Conservation (phyloP, 2,113 vertebrate genomes). For the Phrynosoma blainvillii region DNA sequence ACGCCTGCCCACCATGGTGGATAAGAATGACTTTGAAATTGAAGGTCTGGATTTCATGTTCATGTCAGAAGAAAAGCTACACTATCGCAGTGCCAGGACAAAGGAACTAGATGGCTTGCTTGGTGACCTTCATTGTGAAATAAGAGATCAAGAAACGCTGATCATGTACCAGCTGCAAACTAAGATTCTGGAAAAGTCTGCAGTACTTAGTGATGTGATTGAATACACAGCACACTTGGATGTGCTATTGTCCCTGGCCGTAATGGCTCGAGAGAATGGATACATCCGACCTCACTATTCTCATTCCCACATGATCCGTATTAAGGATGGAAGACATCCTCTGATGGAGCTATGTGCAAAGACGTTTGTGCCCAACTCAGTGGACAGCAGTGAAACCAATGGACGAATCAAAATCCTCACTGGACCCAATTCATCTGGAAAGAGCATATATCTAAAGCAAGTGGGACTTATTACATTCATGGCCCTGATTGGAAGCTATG, state of each 20-base stretch:
- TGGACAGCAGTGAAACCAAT: conserved; percentile 77
- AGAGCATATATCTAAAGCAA: conserved; percentile 96
- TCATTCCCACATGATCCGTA: conserved; percentile 61
- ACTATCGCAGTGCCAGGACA: conserved; percentile 91
- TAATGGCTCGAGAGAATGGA: conserved; percentile 87
- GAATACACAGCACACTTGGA: conserved; percentile 91
- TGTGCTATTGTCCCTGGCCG: conserved; percentile 89
- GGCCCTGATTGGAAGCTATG: conserved; percentile 93
- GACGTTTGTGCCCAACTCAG: conserved; percentile 92
- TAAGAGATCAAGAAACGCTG: conserved; percentile 91
- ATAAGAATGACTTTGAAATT: conserved; percentile 90
- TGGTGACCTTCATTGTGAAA: conserved; percentile 93
- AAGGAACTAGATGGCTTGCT: conserved; percentile 90
- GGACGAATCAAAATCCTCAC: conserved; percentile 91
- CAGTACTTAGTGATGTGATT: conserved; percentile 83
- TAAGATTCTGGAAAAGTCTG: conserved; percentile 83
- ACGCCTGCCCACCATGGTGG: conserved; percentile 87
- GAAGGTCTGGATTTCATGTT: conserved; percentile 96
- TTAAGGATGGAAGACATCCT: conserved; percentile 86
- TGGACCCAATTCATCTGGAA: conserved; percentile 96
- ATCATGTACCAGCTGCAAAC: conserved; percentile 92
- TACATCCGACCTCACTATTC: conserved; percentile 83
- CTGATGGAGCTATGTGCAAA: conserved; percentile 91
- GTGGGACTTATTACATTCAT: conserved; percentile 95
- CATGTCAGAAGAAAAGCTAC: conserved; percentile 89